Conservation (phyloP, 2,888 invertebrate species). For the Heliconius ismenius region DNA sequence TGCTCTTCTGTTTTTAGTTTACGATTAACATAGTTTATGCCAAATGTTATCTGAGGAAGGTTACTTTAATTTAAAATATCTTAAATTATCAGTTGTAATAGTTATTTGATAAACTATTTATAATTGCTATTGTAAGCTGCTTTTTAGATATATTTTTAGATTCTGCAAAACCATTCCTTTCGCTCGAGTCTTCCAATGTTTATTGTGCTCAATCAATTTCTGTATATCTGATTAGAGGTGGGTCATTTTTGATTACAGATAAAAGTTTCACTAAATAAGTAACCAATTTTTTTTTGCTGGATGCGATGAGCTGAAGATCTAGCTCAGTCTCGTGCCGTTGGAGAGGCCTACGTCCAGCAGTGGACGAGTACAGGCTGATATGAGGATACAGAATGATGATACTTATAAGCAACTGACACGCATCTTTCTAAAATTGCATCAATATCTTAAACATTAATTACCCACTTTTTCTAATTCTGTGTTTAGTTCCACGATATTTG, state of each 20-base stretch:
- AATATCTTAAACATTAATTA: not conserved
- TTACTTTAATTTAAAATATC: conserved; percentile 15
- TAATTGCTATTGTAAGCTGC: conserved; percentile 35
- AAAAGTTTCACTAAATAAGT: not conserved
- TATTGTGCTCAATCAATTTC: conserved; percentile 57
- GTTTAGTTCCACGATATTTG: conserved; percentile 31
- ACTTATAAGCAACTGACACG: not conserved
- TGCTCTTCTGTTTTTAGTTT: conserved; percentile 12
- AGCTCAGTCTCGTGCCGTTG: too few species aligned
- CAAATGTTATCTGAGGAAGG: not conserved
- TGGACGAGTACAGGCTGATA: too few species aligned
- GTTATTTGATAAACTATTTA: conserved; percentile 34
- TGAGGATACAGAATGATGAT: not conserved
- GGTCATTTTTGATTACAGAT: conserved; percentile 15
- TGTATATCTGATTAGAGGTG: conserved; percentile 42
- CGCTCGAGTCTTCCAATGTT: conserved; percentile 71
- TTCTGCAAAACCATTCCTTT: conserved; percentile 46
- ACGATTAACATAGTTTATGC: not conserved
- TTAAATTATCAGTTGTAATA: conserved; percentile 18
- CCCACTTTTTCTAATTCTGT: conserved; percentile 34
- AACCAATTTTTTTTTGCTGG: not conserved
- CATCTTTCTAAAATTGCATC: not conserved
- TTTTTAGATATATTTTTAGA: conserved; percentile 37
- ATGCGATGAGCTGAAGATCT: too few species aligned
- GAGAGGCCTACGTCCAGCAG: too few species aligned